Evolutionary conservation across 1,140 invertebrate species (phyloP), one percentile per base, ranked within the genome.

Genomic region (Himalopsyche phryganea): DNA sequence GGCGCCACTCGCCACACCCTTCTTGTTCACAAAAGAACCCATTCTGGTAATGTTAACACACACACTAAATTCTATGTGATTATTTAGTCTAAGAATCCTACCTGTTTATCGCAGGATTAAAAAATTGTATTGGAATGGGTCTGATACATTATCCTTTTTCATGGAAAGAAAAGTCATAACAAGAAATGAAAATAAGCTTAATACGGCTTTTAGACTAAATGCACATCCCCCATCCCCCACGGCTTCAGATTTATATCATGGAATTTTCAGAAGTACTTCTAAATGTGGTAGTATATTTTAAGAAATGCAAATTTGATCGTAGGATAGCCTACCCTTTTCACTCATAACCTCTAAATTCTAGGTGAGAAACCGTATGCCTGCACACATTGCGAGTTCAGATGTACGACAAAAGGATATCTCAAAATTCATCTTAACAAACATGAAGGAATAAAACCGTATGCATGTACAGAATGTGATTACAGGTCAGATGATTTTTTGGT

Each of bases 381-480:
- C 14, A 50, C 49, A 18, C 44, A 54, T 23, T 62, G 60, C 28
- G 35, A 14, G n/a, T 62, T 62, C 17, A 33, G 54, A 6, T 62
- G 60, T 14, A 49, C 54, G 0, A 62, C 60, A n/a, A 52, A 49
- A 40, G 53, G 60, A 9, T 62, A 62, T 33, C 49, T 62, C n/a
- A 58, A 58, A 33, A 58, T 62, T 11, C 60, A 62, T 32, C n/a
- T 58, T 13, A 62, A 62, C 36, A 58, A 58, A 20, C 60, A 62
- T 41, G 15, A 49, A n/a, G 60, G 60, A 6, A 50, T 62, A 18
- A 62, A 58, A 50, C 54, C 60, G 0, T 62, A 47, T 23, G 45
- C 36, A 9, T 62, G 60, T 19, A 42, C 57, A 23, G 50, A 35
- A 11, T 62, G 60, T 40, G 48, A 56, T 14, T 62, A 58, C 48